phyloP scores from a whole-genome alignment of 2,797 vertebrate genomes.

The Thunnus albacares region DNA sequence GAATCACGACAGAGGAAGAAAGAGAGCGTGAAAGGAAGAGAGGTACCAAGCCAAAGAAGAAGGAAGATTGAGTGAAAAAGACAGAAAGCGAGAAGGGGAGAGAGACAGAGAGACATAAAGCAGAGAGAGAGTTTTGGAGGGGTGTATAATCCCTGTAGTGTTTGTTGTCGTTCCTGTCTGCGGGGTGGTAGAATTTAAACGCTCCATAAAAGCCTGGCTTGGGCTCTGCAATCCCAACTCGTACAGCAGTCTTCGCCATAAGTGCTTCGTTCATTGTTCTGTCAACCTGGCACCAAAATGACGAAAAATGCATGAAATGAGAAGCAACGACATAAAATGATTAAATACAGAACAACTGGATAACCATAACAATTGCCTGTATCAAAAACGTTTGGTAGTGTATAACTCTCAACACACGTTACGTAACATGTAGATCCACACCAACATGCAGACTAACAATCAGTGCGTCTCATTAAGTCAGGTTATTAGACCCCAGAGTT shows the following conservation, averaged over 20 bases:
- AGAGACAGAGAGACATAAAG: constrained; percentile 34
- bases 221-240: constrained; percentile 56
- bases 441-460: constrained; percentile 21
- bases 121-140: constrained; percentile 46
- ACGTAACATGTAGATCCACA: not conserved
- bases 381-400: not conserved
- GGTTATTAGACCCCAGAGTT: constrained; percentile 44
- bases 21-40: constrained; percentile 35
- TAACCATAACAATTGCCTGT: not conserved
- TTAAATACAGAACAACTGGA: constrained; percentile 1
- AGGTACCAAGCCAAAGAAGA: constrained; percentile 33
- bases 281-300: constrained; percentile 45
- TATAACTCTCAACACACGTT: constrained; percentile 4
- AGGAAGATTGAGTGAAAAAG: not conserved
- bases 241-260: constrained; percentile 32
- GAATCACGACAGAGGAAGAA: constrained; percentile 41
- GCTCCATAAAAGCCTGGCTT: constrained; percentile 45
- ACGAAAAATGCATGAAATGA: constrained; percentile 34
- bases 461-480: constrained; percentile 38
- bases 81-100: constrained; percentile 3
- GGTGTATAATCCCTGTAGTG: constrained; percentile 59
- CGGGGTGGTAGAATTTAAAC: constrained; percentile 60
- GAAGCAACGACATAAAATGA: constrained; percentile 24
- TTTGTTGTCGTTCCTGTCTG: constrained; percentile 66
- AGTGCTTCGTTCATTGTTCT: constrained; percentile 49